Evolutionary conservation across 2,113 vertebrate genomes (phyloP).

Genomic region (Tachysurus fulvidraco): DNA sequence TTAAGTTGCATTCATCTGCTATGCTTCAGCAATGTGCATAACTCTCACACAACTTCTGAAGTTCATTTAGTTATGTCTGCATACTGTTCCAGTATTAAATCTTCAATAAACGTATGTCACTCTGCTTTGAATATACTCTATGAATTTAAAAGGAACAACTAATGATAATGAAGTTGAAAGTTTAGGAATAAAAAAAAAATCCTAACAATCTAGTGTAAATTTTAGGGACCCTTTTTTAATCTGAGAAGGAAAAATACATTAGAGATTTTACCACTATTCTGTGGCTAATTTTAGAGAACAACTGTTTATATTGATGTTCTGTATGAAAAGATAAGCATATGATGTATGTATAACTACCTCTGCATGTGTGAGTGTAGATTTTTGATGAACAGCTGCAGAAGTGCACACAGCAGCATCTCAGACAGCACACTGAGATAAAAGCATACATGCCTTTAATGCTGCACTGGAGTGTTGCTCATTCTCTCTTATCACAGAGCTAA

Average conservation of each 20-base stretch:
- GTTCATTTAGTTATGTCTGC: neutral
- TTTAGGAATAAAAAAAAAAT: neutral
- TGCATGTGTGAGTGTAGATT: neutral
- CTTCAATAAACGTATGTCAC: neutral
- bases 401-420: slow-evolving; percentile 57
- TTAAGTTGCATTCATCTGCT: neutral
- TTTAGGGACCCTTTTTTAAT: neutral
- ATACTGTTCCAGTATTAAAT: neutral
- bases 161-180: neutral
- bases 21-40: neutral
- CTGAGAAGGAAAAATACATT: neutral
- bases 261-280: neutral
- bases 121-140: neutral
- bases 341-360: neutral
- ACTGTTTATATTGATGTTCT: neutral
- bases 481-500: slow-evolving; percentile 62
- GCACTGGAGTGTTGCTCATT: slow-evolving; percentile 63
- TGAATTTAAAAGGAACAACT: neutral
- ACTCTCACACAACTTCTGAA: neutral
- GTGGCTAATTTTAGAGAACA: neutral
- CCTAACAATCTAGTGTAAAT: neutral
- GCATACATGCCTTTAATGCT: slow-evolving; percentile 57
- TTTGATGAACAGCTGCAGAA: neutral
- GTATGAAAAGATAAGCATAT: neutral
- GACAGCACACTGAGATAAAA: slow-evolving; percentile 60